These are phyloP conservation scores for Arvicola amphibius DNA, from an alignment of 2,797 vertebrate species.

Conservation along the genomic window DNA sequence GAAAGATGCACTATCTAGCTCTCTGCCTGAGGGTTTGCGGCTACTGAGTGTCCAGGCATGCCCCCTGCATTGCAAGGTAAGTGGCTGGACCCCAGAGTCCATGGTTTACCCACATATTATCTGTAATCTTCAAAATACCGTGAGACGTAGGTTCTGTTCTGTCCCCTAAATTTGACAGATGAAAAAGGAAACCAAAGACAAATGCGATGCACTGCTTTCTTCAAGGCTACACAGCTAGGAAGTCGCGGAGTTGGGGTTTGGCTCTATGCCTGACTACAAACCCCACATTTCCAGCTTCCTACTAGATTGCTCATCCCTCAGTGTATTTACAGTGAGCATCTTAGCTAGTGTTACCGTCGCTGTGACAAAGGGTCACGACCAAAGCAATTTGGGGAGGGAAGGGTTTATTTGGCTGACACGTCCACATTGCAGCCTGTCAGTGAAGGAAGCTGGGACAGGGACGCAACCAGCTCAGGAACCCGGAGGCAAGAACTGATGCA, in stretches of 20 bases:
- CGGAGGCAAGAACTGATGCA: neutral
- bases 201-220: neutral
- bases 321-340: neutral
- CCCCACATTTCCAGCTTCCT: neutral
- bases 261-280: slow-evolving; percentile 4
- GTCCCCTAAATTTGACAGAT: neutral
- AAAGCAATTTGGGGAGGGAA: neutral
- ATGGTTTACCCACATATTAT: neutral
- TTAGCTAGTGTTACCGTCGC: neutral
- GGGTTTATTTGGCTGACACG: neutral
- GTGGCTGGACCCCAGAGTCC: neutral
- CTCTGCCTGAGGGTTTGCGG: neutral
- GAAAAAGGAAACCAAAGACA: neutral
- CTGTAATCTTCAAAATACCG: neutral
- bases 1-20: neutral
- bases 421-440: neutral
- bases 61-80: slow-evolving; percentile 4
- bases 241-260: neutral
- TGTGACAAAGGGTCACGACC: neutral
- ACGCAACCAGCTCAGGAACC: neutral
- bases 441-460: neutral
- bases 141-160: neutral
- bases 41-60: neutral
- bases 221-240: neutral
- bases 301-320: neutral